Percentiles rank a stretch among this genome's conserved stretches.
These are phyloP conservation scores for Corythoichthys intestinalis DNA, from an alignment of 2,113 vertebrate genomes.

Conservation along the genomic window DNA sequence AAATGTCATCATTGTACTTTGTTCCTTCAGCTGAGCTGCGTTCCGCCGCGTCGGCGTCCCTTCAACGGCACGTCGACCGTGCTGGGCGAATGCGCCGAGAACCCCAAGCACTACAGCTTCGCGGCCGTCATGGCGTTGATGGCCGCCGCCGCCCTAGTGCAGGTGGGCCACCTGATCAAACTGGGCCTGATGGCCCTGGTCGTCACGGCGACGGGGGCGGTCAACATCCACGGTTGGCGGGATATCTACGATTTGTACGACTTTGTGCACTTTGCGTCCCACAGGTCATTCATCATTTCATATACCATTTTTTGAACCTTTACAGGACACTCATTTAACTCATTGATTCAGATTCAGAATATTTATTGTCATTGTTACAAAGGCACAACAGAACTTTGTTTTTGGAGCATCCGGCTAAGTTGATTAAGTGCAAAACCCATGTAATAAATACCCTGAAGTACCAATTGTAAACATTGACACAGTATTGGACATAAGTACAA, in stretches of 20 bases:
- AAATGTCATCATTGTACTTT: not conserved
- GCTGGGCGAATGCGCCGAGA: slow-evolving; percentile 71
- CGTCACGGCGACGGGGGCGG: slow-evolving; percentile 72
- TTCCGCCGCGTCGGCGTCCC: slow-evolving; percentile 62
- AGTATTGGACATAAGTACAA: too few species aligned
- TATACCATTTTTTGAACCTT: too few species aligned
- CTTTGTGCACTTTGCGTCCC: slow-evolving; percentile 69
- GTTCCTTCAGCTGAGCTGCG: slow-evolving; percentile 81
- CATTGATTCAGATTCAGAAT: too few species aligned
- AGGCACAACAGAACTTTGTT: too few species aligned
- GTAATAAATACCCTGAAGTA: too few species aligned
- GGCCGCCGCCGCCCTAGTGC: slow-evolving; percentile 88
- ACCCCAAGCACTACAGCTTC: slow-evolving; percentile 89
- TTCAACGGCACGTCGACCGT: slow-evolving; percentile 65
- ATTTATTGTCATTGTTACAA: too few species aligned
- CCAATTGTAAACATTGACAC: too few species aligned
- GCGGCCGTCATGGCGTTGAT: slow-evolving; percentile 85
- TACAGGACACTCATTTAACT: too few species aligned
- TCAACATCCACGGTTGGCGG: slow-evolving; percentile 86
- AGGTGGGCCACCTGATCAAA: slow-evolving; percentile 94
- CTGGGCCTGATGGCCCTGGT: slow-evolving; percentile 89
- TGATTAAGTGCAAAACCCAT: too few species aligned
- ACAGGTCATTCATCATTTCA: slow-evolving; percentile 60
- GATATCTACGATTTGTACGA: slow-evolving; percentile 86
- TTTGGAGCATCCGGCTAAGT: too few species aligned